A percentile compares a stretch with the other conserved stretches of the same genome.
phyloP scores from a whole-genome alignment of 2,113 vertebrate genomes.

The Emydocephalus ijimae region DNA sequence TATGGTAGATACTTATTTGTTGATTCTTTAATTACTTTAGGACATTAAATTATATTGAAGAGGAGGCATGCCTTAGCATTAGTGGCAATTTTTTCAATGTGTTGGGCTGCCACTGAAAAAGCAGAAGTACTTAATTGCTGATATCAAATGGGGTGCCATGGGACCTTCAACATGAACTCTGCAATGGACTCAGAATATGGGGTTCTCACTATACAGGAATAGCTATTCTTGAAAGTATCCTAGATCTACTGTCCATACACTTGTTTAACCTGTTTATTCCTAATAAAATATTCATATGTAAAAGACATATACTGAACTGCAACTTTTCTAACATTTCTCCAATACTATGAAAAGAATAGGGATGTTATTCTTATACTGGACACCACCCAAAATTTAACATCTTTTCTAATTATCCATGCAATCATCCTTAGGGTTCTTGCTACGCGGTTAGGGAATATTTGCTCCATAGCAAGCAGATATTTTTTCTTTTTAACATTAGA shows the following conservation, averaged over 20 bases:
- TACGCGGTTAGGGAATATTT: not conserved
- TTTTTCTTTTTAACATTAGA: not conserved
- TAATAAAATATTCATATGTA: not conserved
- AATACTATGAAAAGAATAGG: not conserved
- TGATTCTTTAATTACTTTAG: not conserved
- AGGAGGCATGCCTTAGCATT: not conserved
- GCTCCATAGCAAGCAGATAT: not conserved
- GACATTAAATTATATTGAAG: not conserved
- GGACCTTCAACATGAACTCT: not conserved
- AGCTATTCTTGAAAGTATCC: not conserved
- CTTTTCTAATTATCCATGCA: not conserved
- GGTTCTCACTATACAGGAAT: not conserved
- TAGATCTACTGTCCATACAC: not conserved
- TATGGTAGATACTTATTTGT: not conserved
- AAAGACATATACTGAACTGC: not conserved
- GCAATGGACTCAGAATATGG: not conserved
- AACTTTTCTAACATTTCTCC: not conserved
- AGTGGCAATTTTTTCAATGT: not conserved
- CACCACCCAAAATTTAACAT: not conserved
- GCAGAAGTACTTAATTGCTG: not conserved
- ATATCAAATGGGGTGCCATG: not conserved
- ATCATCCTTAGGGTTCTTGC: not conserved
- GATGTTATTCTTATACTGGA: not conserved
- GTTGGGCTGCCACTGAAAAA: not conserved
- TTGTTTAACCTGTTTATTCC: not conserved